Conservation (phyloP, 2,888 invertebrate genomes). For the Sturmia bella region DNA sequence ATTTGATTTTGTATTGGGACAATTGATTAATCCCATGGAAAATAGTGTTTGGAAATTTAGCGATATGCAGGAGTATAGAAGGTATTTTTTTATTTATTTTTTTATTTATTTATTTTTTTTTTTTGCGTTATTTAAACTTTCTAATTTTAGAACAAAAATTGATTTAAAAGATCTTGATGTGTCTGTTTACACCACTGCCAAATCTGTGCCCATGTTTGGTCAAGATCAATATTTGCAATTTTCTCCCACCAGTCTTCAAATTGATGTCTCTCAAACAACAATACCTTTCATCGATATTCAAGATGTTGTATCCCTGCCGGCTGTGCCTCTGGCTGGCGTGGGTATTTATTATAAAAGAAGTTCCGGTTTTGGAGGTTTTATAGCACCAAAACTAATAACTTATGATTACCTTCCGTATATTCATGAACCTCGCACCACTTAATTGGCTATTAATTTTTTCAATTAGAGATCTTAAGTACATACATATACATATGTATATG, state of each 20-base stretch:
- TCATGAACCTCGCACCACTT: slow-evolving; percentile 80
- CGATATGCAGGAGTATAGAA: slow-evolving; percentile 85
- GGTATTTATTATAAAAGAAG: slow-evolving; percentile 90
- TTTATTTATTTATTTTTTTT: not conserved
- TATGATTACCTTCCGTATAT: slow-evolving; percentile 87
- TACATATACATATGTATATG: too few relatives aligned
- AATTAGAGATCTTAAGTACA: not conserved
- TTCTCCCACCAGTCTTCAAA: slow-evolving; percentile 86
- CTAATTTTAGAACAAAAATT: slow-evolving; percentile 83
- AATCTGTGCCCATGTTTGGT: slow-evolving; percentile 84
- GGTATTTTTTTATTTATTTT: not conserved
- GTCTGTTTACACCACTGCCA: slow-evolving; percentile 83
- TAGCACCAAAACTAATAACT: slow-evolving; percentile 89
- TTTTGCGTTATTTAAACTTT: too few relatives aligned
- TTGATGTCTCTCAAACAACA: slow-evolving; percentile 91
- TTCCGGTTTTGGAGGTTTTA: slow-evolving; percentile 88
- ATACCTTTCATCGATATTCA: slow-evolving; percentile 92
- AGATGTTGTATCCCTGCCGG: slow-evolving; percentile 86
- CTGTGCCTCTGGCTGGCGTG: slow-evolving; percentile 88
- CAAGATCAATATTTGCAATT: slow-evolving; percentile 88
- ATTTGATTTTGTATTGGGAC: slow-evolving; percentile 90
- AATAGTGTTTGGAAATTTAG: slow-evolving; percentile 91
- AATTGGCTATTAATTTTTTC: not conserved
- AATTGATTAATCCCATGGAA: slow-evolving; percentile 84
- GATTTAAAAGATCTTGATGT: slow-evolving; percentile 85